Base-by-base conservation (phyloP, 2,113 vertebrate species). In the Bubo blakistoni region DNA sequence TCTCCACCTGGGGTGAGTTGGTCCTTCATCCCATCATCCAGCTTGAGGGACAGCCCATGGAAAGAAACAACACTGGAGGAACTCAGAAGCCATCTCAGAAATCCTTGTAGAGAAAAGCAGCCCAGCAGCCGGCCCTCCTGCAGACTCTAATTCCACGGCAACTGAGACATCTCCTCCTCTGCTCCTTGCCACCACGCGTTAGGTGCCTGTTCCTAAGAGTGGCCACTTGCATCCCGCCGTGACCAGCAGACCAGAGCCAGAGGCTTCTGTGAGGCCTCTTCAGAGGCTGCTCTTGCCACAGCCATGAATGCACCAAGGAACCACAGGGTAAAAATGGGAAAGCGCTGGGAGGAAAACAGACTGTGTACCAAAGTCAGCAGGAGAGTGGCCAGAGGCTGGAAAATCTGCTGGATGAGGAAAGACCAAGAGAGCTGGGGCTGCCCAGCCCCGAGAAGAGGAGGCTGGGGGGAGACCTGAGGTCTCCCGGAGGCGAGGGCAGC, bases 1-100 rank as follows among this genome's bases (percentile, higher is more conserved):
- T 30, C 78, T 70, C 30, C 13, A 51, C 25, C 29, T 32, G 27
- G 14, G 47, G 11, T 0, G 7, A 77, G n/a, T 0, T 22, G 29
- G 24, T 65, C 30, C 57, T 66, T 40, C 61, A 58, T 13, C 30
- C 66, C 13, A 3, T 18, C 15, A 38, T 44, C 51, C 90, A 74
- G 42, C 34, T 16, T 21, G 54, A 8, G 25, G 51, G 24, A 17
- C n/a, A 90, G 81, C 69, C 36, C 55, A 20, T 3, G 52, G 57
- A 1, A 40, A 76, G 34, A 76, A 51, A 59, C 19, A 49, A 38
- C 34, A 16, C 16, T 52, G 38, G 38, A 67, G 19, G 26, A 30
- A 78, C 21, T 66, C 21, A 14, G 70, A 77, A 77, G 38, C 42
- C 66, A 24, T 1, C 30, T 58, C 77, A 69, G 61, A 73, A 58